Conservation (phyloP, 2,888 invertebrate species). For the Crematogaster levior region DNA sequence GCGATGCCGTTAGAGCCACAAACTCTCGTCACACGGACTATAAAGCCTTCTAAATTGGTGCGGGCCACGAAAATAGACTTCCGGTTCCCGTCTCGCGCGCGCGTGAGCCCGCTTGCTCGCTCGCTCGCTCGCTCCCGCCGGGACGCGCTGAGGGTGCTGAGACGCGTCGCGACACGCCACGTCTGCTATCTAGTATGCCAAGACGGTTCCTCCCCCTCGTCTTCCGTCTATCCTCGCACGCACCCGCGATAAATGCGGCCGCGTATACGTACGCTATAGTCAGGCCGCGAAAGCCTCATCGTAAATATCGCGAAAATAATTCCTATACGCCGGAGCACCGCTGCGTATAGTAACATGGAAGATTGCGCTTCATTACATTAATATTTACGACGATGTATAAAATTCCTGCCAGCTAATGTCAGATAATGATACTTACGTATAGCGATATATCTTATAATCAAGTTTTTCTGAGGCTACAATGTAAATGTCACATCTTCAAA, state of each 20-base stretch:
- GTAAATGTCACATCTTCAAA: conserved; percentile 14
- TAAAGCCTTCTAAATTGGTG: conserved; percentile 85
- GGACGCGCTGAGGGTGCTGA: conserved; percentile 1
- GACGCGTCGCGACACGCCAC: conserved; percentile 61
- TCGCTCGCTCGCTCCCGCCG: conserved; percentile 33
- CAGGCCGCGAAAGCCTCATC: neutral
- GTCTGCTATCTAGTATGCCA: conserved; percentile 83
- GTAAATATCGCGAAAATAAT: conserved; percentile 46
- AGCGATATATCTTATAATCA: neutral
- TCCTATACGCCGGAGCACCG: neutral
- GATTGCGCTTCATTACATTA: neutral
- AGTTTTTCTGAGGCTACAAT: neutral
- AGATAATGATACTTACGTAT: neutral
- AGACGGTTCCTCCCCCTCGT: conserved; percentile 66
- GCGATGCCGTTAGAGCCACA: conserved; percentile 66
- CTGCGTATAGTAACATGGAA: no score
- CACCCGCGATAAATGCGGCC: conserved; percentile 40
- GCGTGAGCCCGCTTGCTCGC: conserved; percentile 64
- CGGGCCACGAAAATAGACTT: conserved; percentile 85
- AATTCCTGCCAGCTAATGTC: neutral
- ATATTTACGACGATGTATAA: neutral
- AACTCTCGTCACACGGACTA: conserved; percentile 79
- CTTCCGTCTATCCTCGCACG: conserved; percentile 49
- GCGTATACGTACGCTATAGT: conserved; percentile 17
- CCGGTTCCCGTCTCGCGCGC: conserved; percentile 85